A percentile compares a stretch with the other conserved stretches of the same genome.
These are phyloP conservation scores for Allacma fusca DNA, from an alignment of 2,888 invertebrate species.

Conservation along the genomic window DNA sequence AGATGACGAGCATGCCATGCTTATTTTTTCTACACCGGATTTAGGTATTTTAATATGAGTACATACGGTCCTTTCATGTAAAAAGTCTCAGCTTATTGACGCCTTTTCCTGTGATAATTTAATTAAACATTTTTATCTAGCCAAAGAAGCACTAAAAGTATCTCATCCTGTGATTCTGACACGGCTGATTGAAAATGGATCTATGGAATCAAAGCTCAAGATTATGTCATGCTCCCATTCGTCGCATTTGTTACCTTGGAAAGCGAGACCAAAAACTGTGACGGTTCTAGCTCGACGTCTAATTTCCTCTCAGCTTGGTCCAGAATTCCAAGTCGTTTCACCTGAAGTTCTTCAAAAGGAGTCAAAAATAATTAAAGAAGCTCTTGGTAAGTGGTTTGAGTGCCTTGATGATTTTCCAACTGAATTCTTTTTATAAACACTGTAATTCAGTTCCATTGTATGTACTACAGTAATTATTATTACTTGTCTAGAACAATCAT, in stretches of 20 bases:
- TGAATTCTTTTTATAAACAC: too few relatives aligned
- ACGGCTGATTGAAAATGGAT: conserved; percentile 33
- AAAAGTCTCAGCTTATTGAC: too few relatives aligned
- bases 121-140: conserved; percentile 4
- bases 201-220: conserved; percentile 31
- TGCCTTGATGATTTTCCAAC: too few relatives aligned
- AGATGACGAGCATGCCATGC: conserved; percentile 31
- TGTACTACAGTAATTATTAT: too few relatives aligned
- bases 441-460: conserved; percentile 21
- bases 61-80: not conserved
- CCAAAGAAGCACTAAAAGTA: conserved; percentile 36
- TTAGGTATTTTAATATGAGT: too few relatives aligned
- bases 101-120: too few relatives aligned
- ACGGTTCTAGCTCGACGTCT: conserved; percentile 34
- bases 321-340: conserved; percentile 28
- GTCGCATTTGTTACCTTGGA: conserved; percentile 36
- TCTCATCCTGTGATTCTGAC: conserved; percentile 40
- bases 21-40: conserved; percentile 35
- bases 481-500: too few relatives aligned
- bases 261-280: conserved; percentile 44
- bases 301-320: conserved; percentile 39
- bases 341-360: conserved; percentile 35
- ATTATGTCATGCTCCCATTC: conserved; percentile 33
- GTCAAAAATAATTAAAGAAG: conserved; percentile 35
- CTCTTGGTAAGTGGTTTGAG: conserved; percentile 32